Percentiles rank a stretch among this genome's conserved stretches.
Evolutionary conservation across 2,888 invertebrate genomes (phyloP).

Genomic region (Acanthoscelides obtectus): DNA sequence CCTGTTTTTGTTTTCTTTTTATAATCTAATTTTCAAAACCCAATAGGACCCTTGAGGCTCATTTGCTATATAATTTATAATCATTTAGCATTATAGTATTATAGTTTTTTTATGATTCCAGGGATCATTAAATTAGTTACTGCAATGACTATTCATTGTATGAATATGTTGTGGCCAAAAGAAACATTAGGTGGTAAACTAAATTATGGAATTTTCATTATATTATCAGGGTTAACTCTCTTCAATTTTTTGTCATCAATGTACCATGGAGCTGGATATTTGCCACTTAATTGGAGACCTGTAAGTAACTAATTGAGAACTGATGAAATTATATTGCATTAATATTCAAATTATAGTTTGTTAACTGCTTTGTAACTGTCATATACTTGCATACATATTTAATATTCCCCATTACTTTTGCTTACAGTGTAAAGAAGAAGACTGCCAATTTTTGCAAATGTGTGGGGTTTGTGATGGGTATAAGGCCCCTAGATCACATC

Average conservation of each 20-base stretch:
- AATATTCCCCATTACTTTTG: conserved; percentile 1
- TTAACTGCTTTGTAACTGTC: not conserved
- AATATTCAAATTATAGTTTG: not conserved
- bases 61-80: not conserved
- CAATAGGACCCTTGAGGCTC: conserved; percentile 5
- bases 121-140: conserved; percentile 86
- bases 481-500: conserved; percentile 94
- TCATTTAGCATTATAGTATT: no score
- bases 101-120: no score
- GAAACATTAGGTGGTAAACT: conserved; percentile 63
- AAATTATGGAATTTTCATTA: conserved; percentile 71
- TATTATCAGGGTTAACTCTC: conserved; percentile 74
- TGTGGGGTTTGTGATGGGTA: conserved; percentile 87
- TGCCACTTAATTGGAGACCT: conserved; percentile 82
- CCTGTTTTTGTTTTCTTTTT: no score
- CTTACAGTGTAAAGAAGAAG: conserved; percentile 59
- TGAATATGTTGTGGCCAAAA: conserved; percentile 86
- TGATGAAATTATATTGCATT: conserved; percentile 1
- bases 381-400: not conserved
- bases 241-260: conserved; percentile 89
- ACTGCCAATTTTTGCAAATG: conserved; percentile 71
- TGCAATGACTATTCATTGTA: conserved; percentile 75
- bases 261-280: conserved; percentile 86
- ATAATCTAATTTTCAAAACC: not conserved
- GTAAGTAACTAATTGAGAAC: no score